These are phyloP conservation scores for Microtus agrestis DNA, from an alignment of 2,797 vertebrate genomes.

Conservation along the genomic window DNA sequence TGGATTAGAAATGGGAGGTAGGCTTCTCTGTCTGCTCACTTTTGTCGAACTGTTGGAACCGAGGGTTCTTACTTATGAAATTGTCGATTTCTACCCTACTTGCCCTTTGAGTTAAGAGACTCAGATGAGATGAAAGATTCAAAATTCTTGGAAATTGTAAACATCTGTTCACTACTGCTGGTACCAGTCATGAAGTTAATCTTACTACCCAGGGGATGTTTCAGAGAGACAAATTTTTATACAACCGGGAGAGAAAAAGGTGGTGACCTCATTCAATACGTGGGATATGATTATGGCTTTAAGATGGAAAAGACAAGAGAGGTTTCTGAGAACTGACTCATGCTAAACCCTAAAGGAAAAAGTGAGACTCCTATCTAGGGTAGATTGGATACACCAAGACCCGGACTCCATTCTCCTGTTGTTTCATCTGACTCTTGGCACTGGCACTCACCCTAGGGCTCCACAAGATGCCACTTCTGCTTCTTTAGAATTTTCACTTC, in stretches of 20 bases:
- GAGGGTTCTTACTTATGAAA: background rate
- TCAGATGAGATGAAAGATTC: background rate
- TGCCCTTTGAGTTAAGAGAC: background rate
- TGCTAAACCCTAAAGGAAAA: background rate
- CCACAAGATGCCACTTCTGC: background rate
- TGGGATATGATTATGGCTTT: background rate
- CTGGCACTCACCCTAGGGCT: background rate
- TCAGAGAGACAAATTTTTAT: background rate
- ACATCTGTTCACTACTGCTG: accelerated
- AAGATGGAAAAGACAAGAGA: background rate
- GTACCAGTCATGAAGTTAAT: background rate
- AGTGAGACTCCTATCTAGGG: background rate
- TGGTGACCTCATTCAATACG: background rate
- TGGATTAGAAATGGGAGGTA: background rate
- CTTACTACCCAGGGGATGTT: background rate
- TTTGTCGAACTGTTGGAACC: background rate
- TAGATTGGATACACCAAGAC: background rate
- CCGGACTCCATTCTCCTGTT: no score
- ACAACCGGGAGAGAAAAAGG: background rate
- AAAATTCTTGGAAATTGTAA: background rate
- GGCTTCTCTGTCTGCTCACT: background rate
- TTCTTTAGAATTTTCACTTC: background rate
- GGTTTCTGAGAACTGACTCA: background rate
- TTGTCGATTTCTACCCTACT: background rate
- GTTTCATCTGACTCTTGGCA: background rate